A percentile compares a stretch with the other conserved stretches of the same genome.
Evolutionary conservation across 2,113 vertebrate genomes (phyloP).

Genomic region (Isichthys henryi): DNA sequence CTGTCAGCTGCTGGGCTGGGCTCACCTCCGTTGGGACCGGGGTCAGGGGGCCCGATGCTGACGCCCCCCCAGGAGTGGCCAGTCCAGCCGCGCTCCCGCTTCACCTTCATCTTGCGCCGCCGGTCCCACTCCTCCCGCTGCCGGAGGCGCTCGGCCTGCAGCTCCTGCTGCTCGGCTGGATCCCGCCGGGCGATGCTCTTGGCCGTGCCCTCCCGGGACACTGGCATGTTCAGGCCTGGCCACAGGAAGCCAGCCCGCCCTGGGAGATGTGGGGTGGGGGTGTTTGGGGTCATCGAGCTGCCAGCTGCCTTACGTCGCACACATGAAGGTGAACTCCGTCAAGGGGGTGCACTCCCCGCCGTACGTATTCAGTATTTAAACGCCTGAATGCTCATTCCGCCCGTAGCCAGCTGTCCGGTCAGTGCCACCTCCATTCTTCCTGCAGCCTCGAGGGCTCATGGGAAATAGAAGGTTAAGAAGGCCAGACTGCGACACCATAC

Average conservation of each 20-base stretch:
- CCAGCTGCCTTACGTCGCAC: background rate
- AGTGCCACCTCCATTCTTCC: background rate
- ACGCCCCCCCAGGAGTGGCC: slow-evolving; percentile 80
- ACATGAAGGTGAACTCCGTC: background rate
- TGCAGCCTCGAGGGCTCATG: background rate
- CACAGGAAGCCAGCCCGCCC: slow-evolving; percentile 82
- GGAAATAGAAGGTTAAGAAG: background rate
- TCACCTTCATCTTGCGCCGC: slow-evolving; percentile 68
- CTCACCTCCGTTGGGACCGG: slow-evolving; percentile 85
- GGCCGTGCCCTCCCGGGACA: slow-evolving; percentile 57
- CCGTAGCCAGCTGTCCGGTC: background rate
- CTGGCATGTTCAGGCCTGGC: slow-evolving; percentile 81
- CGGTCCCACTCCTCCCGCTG: slow-evolving; percentile 76
- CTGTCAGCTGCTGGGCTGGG: too few relatives aligned
- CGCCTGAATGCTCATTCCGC: background rate
- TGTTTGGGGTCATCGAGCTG: too few relatives aligned
- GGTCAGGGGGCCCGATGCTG: slow-evolving; percentile 77
- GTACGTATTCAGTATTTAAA: background rate
- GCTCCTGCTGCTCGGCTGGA: slow-evolving; percentile 63
- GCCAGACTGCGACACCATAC: background rate
- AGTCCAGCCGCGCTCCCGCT: slow-evolving; percentile 84
- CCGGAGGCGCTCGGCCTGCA: slow-evolving; percentile 60
- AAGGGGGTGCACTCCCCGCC: background rate
- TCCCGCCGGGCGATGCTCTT: slow-evolving; percentile 61
- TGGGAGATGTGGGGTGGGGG: slow-evolving; percentile 40